Percentiles rank a stretch among this genome's conserved stretches.
Evolutionary conservation across 2,113 vertebrate genomes (phyloP).

Genomic region (Chascanopsetta lugubris): DNA sequence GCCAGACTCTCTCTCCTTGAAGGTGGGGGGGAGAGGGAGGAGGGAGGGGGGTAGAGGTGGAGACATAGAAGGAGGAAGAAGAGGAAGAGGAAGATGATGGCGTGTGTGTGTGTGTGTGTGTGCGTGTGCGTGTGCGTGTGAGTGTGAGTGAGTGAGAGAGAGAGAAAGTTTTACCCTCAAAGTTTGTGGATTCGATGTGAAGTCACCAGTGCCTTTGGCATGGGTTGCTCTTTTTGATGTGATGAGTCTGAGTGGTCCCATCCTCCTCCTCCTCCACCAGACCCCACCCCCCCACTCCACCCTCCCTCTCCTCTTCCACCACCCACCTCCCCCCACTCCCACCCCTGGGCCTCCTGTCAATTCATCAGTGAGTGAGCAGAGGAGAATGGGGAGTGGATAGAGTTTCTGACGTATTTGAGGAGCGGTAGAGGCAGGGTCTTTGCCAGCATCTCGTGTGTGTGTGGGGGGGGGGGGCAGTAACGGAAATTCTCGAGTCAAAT

Average conservation of each 20-base stretch:
- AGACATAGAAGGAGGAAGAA: neutral
- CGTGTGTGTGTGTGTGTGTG: no score
- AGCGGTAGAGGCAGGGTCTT: slow-evolving; percentile 22
- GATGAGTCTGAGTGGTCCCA: slow-evolving; percentile 1
- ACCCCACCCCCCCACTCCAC: neutral
- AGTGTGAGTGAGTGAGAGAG: no score
- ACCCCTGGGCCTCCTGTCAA: slow-evolving; percentile 33
- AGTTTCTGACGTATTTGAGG: slow-evolving; percentile 49
- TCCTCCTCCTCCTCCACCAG: no score
- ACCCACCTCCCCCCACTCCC: neutral
- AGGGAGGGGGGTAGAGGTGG: neutral
- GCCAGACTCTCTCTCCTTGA: slow-evolving; percentile 23
- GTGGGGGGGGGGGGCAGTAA: no score
- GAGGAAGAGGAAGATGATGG: neutral
- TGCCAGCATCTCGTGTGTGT: slow-evolving; percentile 20
- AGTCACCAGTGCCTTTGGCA: slow-evolving; percentile 4
- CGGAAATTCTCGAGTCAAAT: no score
- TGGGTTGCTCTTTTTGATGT: slow-evolving; percentile 38
- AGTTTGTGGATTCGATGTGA: slow-evolving; percentile 45
- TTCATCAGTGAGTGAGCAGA: slow-evolving; percentile 43
- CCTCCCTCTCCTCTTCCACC: neutral
- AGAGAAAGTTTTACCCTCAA: slow-evolving; percentile 33
- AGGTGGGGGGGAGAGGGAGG: no score
- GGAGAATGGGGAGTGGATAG: slow-evolving; percentile 40
- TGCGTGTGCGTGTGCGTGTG: no score